These are phyloP conservation scores for Carassius gibelio DNA, from an alignment of 2,113 vertebrate species.

Conservation along the genomic window DNA sequence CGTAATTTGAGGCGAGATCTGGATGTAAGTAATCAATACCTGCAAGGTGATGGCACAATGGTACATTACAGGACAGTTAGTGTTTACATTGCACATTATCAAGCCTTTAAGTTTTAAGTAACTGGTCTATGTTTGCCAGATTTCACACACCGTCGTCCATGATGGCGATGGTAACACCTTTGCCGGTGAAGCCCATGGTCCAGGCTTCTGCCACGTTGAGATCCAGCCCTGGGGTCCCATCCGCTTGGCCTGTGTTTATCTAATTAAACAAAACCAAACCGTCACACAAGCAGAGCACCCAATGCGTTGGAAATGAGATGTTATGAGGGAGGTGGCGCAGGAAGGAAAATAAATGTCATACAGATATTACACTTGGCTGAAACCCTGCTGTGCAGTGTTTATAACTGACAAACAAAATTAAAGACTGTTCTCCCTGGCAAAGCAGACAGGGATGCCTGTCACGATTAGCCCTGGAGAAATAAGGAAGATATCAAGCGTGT, in stretches of 20 bases:
- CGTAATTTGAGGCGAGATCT: constrained; percentile 60
- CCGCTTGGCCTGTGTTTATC: constrained; percentile 99
- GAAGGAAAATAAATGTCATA: constrained; percentile 69
- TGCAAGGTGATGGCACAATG: constrained; percentile 23
- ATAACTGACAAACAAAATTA: constrained; percentile 57
- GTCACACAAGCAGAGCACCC: constrained; percentile 54
- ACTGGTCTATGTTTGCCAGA: not conserved
- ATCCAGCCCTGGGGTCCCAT: constrained; percentile 96
- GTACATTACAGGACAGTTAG: not conserved
- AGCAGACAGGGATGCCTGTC: constrained; percentile 53
- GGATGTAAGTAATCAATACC: constrained; percentile 61
- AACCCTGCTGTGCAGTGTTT: constrained; percentile 48
- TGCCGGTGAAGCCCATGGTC: constrained; percentile 95
- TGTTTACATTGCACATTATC: constrained; percentile 6
- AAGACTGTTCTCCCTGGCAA: constrained; percentile 32
- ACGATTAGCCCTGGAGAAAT: constrained; percentile 51
- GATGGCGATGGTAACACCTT: constrained; percentile 96
- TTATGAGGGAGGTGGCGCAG: constrained; percentile 25
- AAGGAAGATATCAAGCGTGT: not conserved
- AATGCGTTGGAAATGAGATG: constrained; percentile 60
- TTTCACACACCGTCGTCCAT: constrained; percentile 94
- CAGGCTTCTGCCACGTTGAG: constrained; percentile 98
- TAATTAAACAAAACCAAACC: constrained; percentile 74
- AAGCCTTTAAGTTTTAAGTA: not conserved
- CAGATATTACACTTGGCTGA: constrained; percentile 30